These are phyloP conservation scores for Leptura quadrifasciata DNA, from an alignment of 2,888 invertebrate genomes.

Conservation along the genomic window DNA sequence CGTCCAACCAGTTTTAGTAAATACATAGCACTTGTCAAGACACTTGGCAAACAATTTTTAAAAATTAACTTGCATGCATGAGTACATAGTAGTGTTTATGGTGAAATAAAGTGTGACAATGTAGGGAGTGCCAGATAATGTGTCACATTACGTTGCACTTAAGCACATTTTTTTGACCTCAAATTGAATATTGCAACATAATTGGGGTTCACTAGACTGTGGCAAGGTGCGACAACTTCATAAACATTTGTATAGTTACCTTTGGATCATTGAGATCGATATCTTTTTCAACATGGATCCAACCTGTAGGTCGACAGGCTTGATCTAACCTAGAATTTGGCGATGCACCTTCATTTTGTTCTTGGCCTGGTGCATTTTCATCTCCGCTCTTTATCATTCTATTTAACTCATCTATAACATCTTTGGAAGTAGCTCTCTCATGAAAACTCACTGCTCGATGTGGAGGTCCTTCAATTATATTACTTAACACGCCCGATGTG, in stretches of 20 bases:
- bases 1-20: too few relatives aligned
- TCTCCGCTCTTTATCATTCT: slow-evolving; percentile 79
- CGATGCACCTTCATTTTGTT: slow-evolving; percentile 57
- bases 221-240: too few relatives aligned
- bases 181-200: too few relatives aligned
- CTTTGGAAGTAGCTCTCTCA: slow-evolving; percentile 84
- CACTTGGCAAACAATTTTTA: too few relatives aligned
- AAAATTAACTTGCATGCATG: too few relatives aligned
- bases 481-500: slow-evolving; percentile 69
- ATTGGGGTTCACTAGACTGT: too few relatives aligned
- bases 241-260: slow-evolving; percentile 73
- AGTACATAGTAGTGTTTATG: too few relatives aligned
- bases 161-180: too few relatives aligned
- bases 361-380: slow-evolving; percentile 65
- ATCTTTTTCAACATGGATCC: slow-evolving; percentile 87
- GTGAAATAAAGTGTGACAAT: too few relatives aligned
- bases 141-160: too few relatives aligned
- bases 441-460: slow-evolving; percentile 82
- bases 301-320: slow-evolving; percentile 84
- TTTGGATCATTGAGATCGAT: slow-evolving; percentile 87
- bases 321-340: slow-evolving; percentile 75
- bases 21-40: too few relatives aligned
- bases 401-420: slow-evolving; percentile 85
- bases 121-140: too few relatives aligned
- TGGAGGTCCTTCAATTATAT: slow-evolving; percentile 74